These are phyloP conservation scores for Cetoscarus ocellatus DNA, from an alignment of 2,797 vertebrate genomes.

Conservation along the genomic window DNA sequence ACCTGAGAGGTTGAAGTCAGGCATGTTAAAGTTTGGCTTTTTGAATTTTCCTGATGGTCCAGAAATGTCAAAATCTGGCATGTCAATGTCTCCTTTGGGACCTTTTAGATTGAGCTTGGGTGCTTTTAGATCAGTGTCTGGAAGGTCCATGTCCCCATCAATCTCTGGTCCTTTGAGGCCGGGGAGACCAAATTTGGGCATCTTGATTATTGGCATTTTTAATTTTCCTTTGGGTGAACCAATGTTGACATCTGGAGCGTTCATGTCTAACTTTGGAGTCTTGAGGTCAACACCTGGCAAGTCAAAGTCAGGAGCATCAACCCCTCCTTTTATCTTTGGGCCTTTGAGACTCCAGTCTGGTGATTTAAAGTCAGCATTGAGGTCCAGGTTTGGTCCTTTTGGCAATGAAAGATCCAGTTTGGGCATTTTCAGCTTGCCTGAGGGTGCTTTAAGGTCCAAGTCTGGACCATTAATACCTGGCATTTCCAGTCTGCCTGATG, in stretches of 20 bases:
- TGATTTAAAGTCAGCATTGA: constrained; percentile 54
- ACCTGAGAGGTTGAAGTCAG: too few species aligned
- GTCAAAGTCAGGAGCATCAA: constrained; percentile 41
- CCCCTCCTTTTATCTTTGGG: constrained; percentile 65
- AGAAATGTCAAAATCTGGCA: too few species aligned
- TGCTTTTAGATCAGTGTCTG: too few species aligned
- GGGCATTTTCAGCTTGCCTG: too few species aligned
- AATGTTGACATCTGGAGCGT: constrained; percentile 58
- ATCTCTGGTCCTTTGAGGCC: too few species aligned
- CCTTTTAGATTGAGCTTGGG: too few species aligned
- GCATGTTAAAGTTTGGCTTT: too few species aligned
- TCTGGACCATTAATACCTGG: constrained; percentile 54
- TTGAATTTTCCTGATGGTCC: too few species aligned
- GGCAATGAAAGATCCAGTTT: constrained; percentile 43
- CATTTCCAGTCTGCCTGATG: constrained; percentile 59
- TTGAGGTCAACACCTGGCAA: constrained; percentile 54
- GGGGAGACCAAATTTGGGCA: constrained; percentile 44
- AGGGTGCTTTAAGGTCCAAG: constrained; percentile 43
- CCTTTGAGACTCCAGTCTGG: constrained; percentile 61
- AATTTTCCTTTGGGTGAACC: constrained; percentile 56
- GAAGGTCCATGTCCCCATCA: too few species aligned
- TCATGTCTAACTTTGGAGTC: constrained; percentile 56
- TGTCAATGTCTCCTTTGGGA: too few species aligned
- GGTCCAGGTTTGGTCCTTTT: constrained; percentile 57
- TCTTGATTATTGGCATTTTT: constrained; percentile 63